These are phyloP conservation scores for Crocidura indochinensis DNA, from an alignment of 2,797 vertebrate species.

Conservation along the genomic window DNA sequence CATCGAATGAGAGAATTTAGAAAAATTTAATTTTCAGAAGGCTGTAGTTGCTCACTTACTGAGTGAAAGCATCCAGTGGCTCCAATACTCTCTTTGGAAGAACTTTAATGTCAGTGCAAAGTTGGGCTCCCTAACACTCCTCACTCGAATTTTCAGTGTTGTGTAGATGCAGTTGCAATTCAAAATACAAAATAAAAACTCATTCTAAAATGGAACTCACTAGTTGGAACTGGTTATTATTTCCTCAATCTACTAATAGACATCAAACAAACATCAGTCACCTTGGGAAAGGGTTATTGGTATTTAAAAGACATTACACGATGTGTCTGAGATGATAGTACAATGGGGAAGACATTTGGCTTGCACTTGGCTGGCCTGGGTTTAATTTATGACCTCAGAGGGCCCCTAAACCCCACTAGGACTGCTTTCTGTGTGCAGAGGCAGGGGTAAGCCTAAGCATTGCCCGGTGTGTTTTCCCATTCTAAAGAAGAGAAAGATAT, in stretches of 20 bases:
- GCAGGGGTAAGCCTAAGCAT: too few species aligned
- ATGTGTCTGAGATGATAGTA: too few species aligned
- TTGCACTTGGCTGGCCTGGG: too few species aligned
- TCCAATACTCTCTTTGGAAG: background rate
- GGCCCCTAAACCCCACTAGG: too few species aligned
- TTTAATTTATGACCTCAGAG: too few species aligned
- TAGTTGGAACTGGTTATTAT: background rate
- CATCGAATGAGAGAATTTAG: constrained; percentile 2
- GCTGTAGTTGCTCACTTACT: constrained; percentile 47
- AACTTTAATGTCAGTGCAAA: background rate
- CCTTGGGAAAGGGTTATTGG: background rate
- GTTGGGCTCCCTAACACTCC: too few species aligned
- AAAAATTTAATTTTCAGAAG: constrained; percentile 57
- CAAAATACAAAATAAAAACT: background rate
- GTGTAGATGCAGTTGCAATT: background rate
- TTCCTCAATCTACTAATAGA: background rate
- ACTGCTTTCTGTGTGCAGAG: too few species aligned
- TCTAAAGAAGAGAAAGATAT: background rate
- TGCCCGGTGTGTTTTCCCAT: too few species aligned
- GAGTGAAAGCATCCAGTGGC: background rate
- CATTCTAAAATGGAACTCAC: background rate
- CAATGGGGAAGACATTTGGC: too few species aligned
- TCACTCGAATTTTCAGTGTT: background rate
- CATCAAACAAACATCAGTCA: background rate
- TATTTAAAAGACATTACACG: background rate